Evolutionary conservation across 2,113 vertebrate species (phyloP), one percentile per base, ranked within the genome.

Genomic region (Marmota monax): DNA sequence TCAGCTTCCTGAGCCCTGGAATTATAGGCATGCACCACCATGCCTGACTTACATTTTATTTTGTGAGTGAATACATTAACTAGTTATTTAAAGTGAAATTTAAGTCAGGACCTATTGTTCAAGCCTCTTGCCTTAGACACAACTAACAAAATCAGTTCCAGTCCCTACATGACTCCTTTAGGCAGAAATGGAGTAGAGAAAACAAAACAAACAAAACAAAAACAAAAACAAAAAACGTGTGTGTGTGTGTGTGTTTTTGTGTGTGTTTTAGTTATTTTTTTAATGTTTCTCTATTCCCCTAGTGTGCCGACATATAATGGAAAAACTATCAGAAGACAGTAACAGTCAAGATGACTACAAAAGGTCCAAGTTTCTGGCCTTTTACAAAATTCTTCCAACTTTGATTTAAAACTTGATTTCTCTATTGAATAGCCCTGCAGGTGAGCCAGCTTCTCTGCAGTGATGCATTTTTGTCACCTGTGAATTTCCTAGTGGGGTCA

Each of bases 331-430:
- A 77, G 51, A 84, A 76, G 51, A 83, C 87, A 76, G 32, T 32
- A 67, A 20, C 14, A 70, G 27, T 67, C 32, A 92, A 58, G 56
- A 58, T 25, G 5, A 86, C 7, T 76, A 90, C 27, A 37, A 69
- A 27, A 58, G 88, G 37, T 73, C 25, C 76, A 73, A 18, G 10
- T 85, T 96, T 87, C 14, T 58, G 42, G 9, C 7, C 2, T 45
- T 96, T 88, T 27, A 37, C 61, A 91, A 63, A 78, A 37, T 42
- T 37, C n/a, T 90, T 48, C n/a, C 20, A 23, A 13, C 1, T 1
- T 76, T 79, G 20, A 78, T 84, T 78, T 83, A 69, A 87, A 65
- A 18, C 27, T n/a, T 84, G 11, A 67, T 92, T 88, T 29, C 37
- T 61, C 8, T 61, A 9, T 27, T 83, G 76, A 86, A 42, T 34